phyloP scores from a whole-genome alignment of 2,113 vertebrate species.

The Trinectes maculatus region DNA sequence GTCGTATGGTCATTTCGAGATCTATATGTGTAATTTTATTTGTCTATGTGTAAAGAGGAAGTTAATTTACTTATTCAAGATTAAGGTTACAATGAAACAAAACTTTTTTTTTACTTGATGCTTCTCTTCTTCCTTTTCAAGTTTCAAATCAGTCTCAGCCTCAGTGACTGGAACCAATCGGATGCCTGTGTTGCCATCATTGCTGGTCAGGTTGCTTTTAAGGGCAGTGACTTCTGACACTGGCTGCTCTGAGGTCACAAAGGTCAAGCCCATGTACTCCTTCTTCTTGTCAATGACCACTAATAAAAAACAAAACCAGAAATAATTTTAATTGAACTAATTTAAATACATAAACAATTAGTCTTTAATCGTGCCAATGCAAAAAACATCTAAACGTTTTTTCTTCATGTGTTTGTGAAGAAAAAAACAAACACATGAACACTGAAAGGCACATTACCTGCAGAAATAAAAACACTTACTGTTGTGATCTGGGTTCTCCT shows the following conservation, averaged over 20 bases:
- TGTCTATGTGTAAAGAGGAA: not conserved
- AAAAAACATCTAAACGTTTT: no score
- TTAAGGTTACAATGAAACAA: not conserved
- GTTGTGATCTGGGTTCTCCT: not conserved
- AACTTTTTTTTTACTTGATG: conserved; percentile 68
- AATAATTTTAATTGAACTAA: no score
- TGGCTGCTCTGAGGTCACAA: conserved; percentile 7
- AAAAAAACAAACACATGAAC: no score
- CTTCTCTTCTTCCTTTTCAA: conserved; percentile 66
- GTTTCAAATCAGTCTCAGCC: conserved; percentile 83
- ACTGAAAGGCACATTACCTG: no score
- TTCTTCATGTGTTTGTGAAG: no score
- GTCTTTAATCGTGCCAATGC: no score
- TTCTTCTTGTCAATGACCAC: not conserved
- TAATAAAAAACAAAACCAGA: not conserved
- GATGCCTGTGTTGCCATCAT: no score
- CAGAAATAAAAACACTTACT: conserved; percentile 17
- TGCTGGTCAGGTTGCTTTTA: not conserved
- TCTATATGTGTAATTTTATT: no score
- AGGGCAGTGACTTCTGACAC: conserved; percentile 69
- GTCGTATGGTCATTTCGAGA: no score
- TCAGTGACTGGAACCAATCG: conserved; percentile 85
- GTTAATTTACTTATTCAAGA: no score
- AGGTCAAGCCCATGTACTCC: conserved; percentile 22
- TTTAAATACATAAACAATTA: no score